Conservation (phyloP, 92 coral and sea anemone species). For the Zoanthus sociatus region DNA sequence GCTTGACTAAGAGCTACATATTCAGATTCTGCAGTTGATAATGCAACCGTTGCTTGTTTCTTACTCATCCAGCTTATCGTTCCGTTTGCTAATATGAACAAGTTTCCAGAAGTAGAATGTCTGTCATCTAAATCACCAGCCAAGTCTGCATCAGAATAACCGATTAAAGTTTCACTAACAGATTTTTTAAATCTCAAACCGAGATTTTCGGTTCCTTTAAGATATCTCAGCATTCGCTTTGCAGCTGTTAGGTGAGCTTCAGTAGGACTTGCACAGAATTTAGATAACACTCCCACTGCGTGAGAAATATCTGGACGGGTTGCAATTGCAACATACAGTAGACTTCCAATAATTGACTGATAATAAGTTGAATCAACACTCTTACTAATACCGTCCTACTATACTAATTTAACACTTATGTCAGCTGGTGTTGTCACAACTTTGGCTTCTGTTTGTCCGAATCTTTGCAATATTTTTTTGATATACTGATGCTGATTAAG, state of each 20-base stretch:
- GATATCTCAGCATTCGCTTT: slow-evolving; percentile 20
- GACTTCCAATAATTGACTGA: slow-evolving; percentile 65
- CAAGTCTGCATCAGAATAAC: slow-evolving; percentile 44
- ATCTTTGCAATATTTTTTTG: slow-evolving; percentile 38
- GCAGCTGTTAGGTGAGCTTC: slow-evolving; percentile 40
- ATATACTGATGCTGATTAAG: slow-evolving; percentile 36
- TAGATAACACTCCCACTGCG: slow-evolving; percentile 65
- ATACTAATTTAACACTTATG: slow-evolving; percentile 59
- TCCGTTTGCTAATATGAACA: slow-evolving; percentile 52
- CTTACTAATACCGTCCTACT: slow-evolving; percentile 64
- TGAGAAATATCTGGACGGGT: slow-evolving; percentile 63
- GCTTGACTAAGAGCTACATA: slow-evolving; percentile 49
- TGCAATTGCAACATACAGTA: slow-evolving; percentile 58
- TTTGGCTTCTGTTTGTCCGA: slow-evolving; percentile 55
- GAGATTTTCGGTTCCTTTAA: slow-evolving; percentile 17
- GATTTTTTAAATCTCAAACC: slow-evolving; percentile 18
- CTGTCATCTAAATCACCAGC: slow-evolving; percentile 62
- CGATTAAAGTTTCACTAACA: background rate
- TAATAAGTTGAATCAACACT: slow-evolving; percentile 51
- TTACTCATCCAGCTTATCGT: slow-evolving; percentile 70
- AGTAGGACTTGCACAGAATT: slow-evolving; percentile 56
- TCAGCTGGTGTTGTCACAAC: slow-evolving; percentile 74
- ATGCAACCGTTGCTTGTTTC: slow-evolving; percentile 56
- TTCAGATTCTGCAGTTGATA: slow-evolving; percentile 28
- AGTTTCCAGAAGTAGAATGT: slow-evolving; percentile 57